Conservation (phyloP, 2,113 vertebrate genomes). For the Dasyurus viverrinus region DNA sequence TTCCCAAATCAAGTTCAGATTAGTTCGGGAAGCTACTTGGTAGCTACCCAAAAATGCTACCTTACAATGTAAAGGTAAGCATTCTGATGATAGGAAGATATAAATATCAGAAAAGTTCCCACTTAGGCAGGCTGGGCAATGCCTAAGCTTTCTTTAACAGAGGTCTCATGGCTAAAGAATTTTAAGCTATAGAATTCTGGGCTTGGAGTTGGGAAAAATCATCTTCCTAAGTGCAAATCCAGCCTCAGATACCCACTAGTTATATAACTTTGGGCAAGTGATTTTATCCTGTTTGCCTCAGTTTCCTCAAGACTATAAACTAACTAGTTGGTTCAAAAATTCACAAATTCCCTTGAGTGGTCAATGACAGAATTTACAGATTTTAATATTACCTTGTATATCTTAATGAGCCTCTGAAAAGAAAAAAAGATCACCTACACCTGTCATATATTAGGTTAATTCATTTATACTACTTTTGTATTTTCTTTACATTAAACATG, state of each 20-base stretch:
- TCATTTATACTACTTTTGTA: neutral
- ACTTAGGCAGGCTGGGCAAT: neutral
- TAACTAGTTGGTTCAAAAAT: neutral
- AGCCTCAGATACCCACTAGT: neutral
- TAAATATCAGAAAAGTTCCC: neutral
- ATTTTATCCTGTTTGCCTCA: neutral
- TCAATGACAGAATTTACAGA: neutral
- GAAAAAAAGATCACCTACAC: neutral
- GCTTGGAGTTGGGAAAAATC: no score
- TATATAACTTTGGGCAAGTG: neutral
- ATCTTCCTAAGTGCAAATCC: no score
- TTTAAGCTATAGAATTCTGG: neutral
- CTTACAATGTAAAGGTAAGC: neutral
- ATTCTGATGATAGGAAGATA: neutral
- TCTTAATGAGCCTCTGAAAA: neutral
- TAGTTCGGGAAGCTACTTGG: neutral
- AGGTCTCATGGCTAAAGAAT: neutral
- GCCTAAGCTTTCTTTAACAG: neutral
- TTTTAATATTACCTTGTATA: neutral
- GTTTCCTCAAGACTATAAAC: neutral
- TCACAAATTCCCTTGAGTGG: neutral
- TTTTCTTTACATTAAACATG: neutral
- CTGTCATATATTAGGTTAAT: neutral
- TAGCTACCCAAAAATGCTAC: neutral
- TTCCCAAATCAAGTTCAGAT: neutral